phyloP scores from a whole-genome alignment of 2,888 invertebrate species.

The Tinea trinotella region DNA sequence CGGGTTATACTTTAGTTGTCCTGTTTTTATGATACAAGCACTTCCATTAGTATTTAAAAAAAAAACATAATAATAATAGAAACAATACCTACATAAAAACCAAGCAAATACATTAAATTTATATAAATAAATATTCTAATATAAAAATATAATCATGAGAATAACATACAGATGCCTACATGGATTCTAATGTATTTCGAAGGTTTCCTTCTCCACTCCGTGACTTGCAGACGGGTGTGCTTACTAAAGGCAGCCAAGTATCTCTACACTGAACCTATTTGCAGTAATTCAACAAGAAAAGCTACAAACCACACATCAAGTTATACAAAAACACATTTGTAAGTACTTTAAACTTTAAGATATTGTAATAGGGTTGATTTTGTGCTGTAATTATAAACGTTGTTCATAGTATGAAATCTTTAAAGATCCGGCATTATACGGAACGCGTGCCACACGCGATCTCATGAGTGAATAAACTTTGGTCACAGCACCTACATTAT shows the following conservation, averaged over 20 bases:
- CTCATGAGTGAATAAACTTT: slow-evolving; percentile 7
- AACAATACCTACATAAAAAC: too few relatives aligned
- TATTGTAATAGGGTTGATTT: not conserved
- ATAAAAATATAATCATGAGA: too few relatives aligned
- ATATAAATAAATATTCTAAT: too few relatives aligned
- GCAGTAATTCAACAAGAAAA: not conserved
- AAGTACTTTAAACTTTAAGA: not conserved
- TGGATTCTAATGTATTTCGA: too few relatives aligned
- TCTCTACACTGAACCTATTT: slow-evolving; percentile 1
- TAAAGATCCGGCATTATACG: slow-evolving; percentile 14
- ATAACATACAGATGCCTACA: too few relatives aligned
- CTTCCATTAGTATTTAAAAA: too few relatives aligned
- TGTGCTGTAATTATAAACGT: not conserved
- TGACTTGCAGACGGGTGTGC: too few relatives aligned
- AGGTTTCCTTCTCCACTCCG: too few relatives aligned
- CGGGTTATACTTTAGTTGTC: too few relatives aligned
- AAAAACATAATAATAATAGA: too few relatives aligned
- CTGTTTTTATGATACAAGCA: too few relatives aligned
- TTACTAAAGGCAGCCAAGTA: not conserved
- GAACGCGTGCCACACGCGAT: slow-evolving; percentile 12
- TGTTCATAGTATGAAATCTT: not conserved
- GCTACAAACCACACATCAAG: not conserved
- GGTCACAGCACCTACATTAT: not conserved
- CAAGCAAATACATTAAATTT: too few relatives aligned
- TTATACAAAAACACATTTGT: not conserved